Percentiles rank a stretch among this genome's conserved stretches.
Conservation (phyloP, 2,113 vertebrate species). For the Tyrannus savana region DNA sequence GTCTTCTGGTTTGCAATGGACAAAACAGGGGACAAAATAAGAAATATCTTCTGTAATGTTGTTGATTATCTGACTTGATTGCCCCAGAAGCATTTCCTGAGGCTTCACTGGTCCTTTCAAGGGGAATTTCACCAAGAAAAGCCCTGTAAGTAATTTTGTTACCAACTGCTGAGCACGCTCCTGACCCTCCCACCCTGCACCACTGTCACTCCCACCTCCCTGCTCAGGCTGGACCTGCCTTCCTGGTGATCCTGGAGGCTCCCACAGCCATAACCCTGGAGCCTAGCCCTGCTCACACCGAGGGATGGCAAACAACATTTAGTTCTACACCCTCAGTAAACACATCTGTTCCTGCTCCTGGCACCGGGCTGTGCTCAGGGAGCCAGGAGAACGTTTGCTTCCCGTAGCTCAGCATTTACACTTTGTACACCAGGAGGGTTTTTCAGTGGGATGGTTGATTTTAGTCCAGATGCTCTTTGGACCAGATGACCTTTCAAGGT, state of each 20-base stretch:
- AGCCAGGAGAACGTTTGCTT: not conserved
- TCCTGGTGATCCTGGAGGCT: not conserved
- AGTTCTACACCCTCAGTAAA: not conserved
- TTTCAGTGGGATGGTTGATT: not conserved
- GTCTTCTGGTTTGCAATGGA: not conserved
- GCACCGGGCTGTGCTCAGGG: not conserved
- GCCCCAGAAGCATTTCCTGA: not conserved
- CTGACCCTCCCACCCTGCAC: not conserved
- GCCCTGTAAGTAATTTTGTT: accelerated
- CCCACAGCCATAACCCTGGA: not conserved
- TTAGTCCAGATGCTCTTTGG: not conserved
- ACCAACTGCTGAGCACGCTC: not conserved
- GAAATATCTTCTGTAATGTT: not conserved
- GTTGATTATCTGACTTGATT: not conserved
- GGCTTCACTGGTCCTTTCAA: not conserved
- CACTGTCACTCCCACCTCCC: not conserved
- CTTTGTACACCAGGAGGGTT: accelerated
- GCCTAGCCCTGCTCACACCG: not conserved
- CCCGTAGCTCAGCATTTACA: not conserved
- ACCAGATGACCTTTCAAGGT: not conserved
- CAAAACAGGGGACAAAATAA: not conserved
- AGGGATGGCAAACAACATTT: accelerated
- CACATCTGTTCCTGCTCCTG: not conserved
- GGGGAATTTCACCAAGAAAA: not conserved
- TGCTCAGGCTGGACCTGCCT: not conserved